phyloP scores from a whole-genome alignment of 2,113 vertebrate genomes.

The Pseudonaja textilis region DNA sequence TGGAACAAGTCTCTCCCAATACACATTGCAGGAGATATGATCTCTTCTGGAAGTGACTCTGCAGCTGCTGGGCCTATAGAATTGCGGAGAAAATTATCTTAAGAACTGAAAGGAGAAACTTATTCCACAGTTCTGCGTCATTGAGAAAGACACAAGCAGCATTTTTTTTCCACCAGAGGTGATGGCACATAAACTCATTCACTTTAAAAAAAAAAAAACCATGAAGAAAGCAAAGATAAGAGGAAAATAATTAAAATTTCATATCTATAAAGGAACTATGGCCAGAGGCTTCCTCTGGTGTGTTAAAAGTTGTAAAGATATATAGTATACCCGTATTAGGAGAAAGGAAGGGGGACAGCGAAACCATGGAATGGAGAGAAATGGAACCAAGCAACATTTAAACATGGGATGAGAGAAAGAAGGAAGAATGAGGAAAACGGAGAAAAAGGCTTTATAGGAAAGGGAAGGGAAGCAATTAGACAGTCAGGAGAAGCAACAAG shows the following conservation, averaged over 20 bases:
- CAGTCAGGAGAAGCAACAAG: constrained; percentile 8
- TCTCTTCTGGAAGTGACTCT: background rate
- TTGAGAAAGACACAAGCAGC: constrained; percentile 35
- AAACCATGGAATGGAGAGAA: background rate
- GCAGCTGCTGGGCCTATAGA: background rate
- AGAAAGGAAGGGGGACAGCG: constrained; percentile 29
- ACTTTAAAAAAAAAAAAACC: constrained; percentile 23
- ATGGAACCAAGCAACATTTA: constrained; percentile 7
- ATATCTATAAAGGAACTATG: background rate
- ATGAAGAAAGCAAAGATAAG: constrained; percentile 35
- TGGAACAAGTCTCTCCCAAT: background rate
- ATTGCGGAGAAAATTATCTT: background rate
- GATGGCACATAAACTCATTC: background rate
- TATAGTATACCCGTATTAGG: fast-evolving
- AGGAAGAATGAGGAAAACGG: background rate
- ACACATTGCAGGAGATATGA: background rate
- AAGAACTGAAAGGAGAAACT: constrained; percentile 45
- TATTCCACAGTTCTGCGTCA: background rate
- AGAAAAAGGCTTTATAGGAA: background rate
- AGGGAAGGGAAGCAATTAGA: fast-evolving
- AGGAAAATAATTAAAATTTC: constrained; percentile 30
- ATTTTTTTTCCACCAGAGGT: constrained; percentile 28
- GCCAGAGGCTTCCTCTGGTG: background rate
- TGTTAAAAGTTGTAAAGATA: background rate
- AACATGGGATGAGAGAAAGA: background rate